Base-by-base conservation (phyloP, 37 sponge, comb jelly and placozoan species). In the Chondrosia reniformis region DNA sequence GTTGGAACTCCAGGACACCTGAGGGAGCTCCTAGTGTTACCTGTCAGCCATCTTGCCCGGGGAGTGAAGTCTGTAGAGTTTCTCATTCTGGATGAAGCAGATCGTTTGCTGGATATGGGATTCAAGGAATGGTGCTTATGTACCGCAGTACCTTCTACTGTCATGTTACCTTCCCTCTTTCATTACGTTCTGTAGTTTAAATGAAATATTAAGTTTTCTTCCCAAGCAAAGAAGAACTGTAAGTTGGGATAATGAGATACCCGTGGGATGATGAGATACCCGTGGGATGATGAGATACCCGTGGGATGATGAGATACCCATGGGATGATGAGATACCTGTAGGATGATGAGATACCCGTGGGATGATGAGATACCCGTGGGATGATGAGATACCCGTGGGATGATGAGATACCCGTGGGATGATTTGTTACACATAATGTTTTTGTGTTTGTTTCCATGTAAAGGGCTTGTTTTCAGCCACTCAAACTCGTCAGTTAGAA, bases 81-180 rank as follows among this genome's bases (percentile, higher is more conserved):
- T 32, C 89, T 98, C 36, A 86, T 98, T 25, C 77, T 98, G 44
- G 99, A 98, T 76, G 99, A 98, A 67, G 99, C 99, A 2, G 99
- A 98, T 55, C 79, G 96, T 21, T 81, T 98, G 46, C 81, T 98
- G 65, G 88, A 92, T 22, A 56, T 98, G 82, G 99, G 99, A 0
- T 98, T 98, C 56, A 52, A 85, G 40, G 82, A 89, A 63, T 81
- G 80, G 88, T 82, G 27, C 34, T 64, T 55, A 38, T 71, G 27
- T 43, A 9, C 31, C 42, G 12, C 76, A 76, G 34, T 49, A 7
- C 24, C 5, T 34, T 41, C 17, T 58, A n/a, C 17, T 56, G 15
- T 19, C 30, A 30, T 77, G 28, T 67, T 24, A 4, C 19, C 36
- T 4, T 49, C 24, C 7, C 33, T 12, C 19, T 67, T 33, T 72